Conservation (phyloP, 2,888 invertebrate species). For the Orthosia incerta region DNA sequence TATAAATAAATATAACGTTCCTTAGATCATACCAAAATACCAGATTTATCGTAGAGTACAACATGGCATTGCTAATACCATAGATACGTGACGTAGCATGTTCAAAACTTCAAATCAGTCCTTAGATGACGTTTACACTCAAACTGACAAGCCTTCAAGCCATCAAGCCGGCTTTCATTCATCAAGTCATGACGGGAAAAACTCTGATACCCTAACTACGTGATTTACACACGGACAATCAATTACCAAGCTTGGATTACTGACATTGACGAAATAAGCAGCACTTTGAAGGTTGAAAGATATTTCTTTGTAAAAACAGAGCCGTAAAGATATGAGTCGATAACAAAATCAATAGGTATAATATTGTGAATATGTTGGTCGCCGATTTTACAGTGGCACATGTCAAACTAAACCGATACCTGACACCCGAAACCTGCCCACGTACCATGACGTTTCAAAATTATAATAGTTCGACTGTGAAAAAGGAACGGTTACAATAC, state of each 20-base stretch:
- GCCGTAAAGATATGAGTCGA: slow-evolving; percentile 71
- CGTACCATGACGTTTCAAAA: too few species aligned
- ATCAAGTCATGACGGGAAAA: slow-evolving; percentile 9
- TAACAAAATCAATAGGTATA: slow-evolving; percentile 70
- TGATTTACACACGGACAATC: slow-evolving; percentile 44
- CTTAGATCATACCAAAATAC: slow-evolving; percentile 80
- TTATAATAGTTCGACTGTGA: too few species aligned
- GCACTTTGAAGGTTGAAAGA: slow-evolving; percentile 56
- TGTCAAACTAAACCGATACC: slow-evolving; percentile 6
- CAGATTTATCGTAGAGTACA: slow-evolving; percentile 82
- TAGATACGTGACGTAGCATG: slow-evolving; percentile 71
- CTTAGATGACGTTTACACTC: neutral
- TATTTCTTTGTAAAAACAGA: slow-evolving; percentile 67
- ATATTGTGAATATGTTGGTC: slow-evolving; percentile 6
- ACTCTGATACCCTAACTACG: slow-evolving; percentile 16
- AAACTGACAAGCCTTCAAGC: slow-evolving; percentile 19
- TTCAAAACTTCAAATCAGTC: neutral
- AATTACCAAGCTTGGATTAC: slow-evolving; percentile 36
- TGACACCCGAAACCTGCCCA: too few species aligned
- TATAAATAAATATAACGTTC: slow-evolving; percentile 68
- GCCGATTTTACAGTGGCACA: slow-evolving; percentile 33
- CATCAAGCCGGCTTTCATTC: slow-evolving; percentile 30
- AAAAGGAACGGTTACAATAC: too few species aligned
- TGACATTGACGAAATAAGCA: slow-evolving; percentile 56
- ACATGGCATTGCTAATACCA: slow-evolving; percentile 77